phyloP scores from a whole-genome alignment of 2,797 vertebrate genomes.

The Melanotaenia maccullochi region DNA sequence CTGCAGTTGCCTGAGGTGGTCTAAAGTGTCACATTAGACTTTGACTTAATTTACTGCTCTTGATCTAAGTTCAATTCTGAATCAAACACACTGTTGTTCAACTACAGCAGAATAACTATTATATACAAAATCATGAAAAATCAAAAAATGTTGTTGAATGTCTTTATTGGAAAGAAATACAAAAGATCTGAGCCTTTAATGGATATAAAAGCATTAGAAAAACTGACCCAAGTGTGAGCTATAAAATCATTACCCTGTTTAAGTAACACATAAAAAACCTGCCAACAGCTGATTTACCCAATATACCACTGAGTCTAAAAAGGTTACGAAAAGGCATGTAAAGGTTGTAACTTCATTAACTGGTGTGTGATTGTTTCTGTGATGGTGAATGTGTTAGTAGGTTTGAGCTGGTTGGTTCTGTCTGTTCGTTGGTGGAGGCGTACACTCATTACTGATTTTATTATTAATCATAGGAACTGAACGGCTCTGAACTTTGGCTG shows the following conservation, averaged over 20 bases:
- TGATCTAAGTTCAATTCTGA: too few relatives aligned
- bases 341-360: not conserved
- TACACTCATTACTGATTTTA: too few relatives aligned
- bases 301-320: not conserved
- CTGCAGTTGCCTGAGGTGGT: too few relatives aligned
- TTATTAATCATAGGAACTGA: too few relatives aligned
- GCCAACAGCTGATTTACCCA: not conserved
- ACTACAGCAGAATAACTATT: not conserved
- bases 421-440: too few relatives aligned
- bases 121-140: not conserved
- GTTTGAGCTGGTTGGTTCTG: too few relatives aligned
- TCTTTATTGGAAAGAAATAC: conserved; percentile 5
- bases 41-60: too few relatives aligned
- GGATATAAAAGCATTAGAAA: not conserved
- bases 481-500: too few relatives aligned
- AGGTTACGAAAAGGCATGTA: not conserved
- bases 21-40: too few relatives aligned
- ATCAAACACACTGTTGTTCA: too few relatives aligned
- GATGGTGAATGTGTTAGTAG: too few relatives aligned
- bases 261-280: not conserved
- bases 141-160: not conserved
- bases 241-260: not conserved
- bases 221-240: not conserved
- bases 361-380: too few relatives aligned
- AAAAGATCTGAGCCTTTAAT: not conserved